Evolutionary conservation across 2,113 vertebrate genomes (phyloP).

Genomic region (Nothocercus julius): DNA sequence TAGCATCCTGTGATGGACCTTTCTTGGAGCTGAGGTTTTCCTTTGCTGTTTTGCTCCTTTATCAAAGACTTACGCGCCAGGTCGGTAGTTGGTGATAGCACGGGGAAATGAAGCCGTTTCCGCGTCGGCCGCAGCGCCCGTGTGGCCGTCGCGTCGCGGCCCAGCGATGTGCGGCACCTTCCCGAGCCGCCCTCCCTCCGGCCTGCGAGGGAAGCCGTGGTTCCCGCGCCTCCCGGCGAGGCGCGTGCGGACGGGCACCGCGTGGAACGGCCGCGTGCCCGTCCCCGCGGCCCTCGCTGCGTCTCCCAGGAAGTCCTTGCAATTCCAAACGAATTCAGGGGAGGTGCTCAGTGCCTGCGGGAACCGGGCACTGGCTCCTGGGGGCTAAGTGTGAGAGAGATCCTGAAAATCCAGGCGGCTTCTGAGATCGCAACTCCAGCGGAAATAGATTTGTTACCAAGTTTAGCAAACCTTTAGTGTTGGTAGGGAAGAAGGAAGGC

Average conservation of each 20-base stretch:
- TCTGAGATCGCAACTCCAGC: background rate
- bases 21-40: background rate
- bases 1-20: background rate
- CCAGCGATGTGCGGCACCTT: background rate
- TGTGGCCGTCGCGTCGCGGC: too few relatives aligned
- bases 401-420: background rate
- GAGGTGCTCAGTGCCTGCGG: background rate
- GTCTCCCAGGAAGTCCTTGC: conserved; percentile 15
- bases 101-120: background rate
- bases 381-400: background rate
- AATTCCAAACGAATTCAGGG: background rate
- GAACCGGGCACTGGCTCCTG: background rate
- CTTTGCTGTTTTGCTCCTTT: background rate
- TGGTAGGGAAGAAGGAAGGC: background rate
- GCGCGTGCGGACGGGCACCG: background rate
- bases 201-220: background rate
- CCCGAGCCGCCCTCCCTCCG: background rate
- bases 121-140: too few relatives aligned
- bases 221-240: background rate
- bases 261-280: background rate
- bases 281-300: background rate
- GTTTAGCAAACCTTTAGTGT: background rate
- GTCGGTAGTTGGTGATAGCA: background rate
- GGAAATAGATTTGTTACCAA: background rate
- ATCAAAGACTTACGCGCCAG: background rate